Conservation (phyloP, 2,113 vertebrate species). For the Nansenia antarctica region DNA sequence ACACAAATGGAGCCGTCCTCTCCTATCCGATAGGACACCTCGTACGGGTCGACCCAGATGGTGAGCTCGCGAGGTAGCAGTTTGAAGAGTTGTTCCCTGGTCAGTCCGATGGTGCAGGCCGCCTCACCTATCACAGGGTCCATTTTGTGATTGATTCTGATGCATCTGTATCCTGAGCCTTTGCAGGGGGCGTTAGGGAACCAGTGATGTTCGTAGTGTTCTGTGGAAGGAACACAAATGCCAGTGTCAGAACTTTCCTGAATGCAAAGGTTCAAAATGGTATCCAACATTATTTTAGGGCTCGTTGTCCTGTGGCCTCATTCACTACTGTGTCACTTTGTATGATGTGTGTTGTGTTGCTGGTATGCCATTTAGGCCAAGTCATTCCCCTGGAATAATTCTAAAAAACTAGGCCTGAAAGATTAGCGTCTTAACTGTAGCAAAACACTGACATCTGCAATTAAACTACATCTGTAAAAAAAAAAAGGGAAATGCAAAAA, state of each 20-base stretch:
- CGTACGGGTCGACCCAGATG: conserved; percentile 79
- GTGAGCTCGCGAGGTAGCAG: conserved; percentile 79
- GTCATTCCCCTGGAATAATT: too few relatives aligned
- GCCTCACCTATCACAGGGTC: conserved; percentile 78
- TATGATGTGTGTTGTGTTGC: neutral
- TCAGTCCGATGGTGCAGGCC: conserved; percentile 72
- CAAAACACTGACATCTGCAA: too few relatives aligned
- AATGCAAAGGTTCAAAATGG: neutral
- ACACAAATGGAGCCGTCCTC: conserved; percentile 80
- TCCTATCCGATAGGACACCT: conserved; percentile 80
- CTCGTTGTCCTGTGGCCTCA: too few relatives aligned
- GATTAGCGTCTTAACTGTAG: too few relatives aligned
- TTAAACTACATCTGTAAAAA: too few relatives aligned
- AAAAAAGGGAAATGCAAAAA: too few relatives aligned
- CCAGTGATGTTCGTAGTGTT: conserved; percentile 79
- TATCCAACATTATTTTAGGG: neutral
- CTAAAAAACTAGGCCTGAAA: too few relatives aligned
- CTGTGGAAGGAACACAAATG: conserved; percentile 51
- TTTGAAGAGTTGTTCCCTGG: conserved; percentile 72
- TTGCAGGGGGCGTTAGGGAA: conserved; percentile 73
- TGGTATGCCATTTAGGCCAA: too few relatives aligned
- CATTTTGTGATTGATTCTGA: conserved; percentile 81
- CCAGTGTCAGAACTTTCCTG: neutral
- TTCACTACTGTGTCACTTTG: neutral
- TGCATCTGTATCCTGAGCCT: conserved; percentile 79